phyloP scores from a whole-genome alignment of 2,888 invertebrate species.

The Coelopa pilipes region DNA sequence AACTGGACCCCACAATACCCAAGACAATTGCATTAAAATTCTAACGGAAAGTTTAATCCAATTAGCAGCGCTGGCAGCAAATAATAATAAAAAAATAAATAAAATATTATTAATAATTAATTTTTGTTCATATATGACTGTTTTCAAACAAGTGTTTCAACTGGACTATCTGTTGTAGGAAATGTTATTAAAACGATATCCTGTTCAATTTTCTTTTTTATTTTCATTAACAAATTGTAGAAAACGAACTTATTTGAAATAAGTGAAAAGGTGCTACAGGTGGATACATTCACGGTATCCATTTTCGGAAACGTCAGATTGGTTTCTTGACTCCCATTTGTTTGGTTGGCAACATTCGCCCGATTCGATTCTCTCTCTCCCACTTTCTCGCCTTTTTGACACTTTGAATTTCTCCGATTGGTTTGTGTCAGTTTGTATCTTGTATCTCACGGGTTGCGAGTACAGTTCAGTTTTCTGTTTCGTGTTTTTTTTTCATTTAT shows the following conservation, averaged over 20 bases:
- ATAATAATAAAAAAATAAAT: not conserved
- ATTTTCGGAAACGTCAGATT: too few relatives aligned
- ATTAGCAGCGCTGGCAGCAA: constrained; percentile 20
- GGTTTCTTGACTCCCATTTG: too few relatives aligned
- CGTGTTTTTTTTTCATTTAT: constrained; percentile 8
- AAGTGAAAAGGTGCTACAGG: too few relatives aligned
- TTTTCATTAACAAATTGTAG: too few relatives aligned
- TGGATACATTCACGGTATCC: too few relatives aligned
- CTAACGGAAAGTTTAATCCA: not conserved
- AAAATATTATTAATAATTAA: constrained; percentile 3
- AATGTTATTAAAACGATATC: too few relatives aligned
- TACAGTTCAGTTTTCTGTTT: constrained; percentile 13
- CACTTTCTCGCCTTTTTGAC: constrained; percentile 23
- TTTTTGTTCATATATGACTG: not conserved
- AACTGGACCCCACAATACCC: not conserved
- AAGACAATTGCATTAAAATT: constrained; percentile 4
- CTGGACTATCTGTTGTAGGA: too few relatives aligned
- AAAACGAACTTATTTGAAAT: too few relatives aligned
- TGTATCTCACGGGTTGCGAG: constrained; percentile 35
- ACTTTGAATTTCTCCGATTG: constrained; percentile 31
- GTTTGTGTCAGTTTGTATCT: constrained; percentile 36
- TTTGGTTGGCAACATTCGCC: too few relatives aligned
- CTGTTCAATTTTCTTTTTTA: too few relatives aligned
- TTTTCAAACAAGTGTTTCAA: not conserved
- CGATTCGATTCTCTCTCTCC: too few relatives aligned